A percentile compares a stretch with the other conserved stretches of the same genome.
Evolutionary conservation across 2,797 vertebrate species (phyloP).

Genomic region (Coregonus suidteri): DNA sequence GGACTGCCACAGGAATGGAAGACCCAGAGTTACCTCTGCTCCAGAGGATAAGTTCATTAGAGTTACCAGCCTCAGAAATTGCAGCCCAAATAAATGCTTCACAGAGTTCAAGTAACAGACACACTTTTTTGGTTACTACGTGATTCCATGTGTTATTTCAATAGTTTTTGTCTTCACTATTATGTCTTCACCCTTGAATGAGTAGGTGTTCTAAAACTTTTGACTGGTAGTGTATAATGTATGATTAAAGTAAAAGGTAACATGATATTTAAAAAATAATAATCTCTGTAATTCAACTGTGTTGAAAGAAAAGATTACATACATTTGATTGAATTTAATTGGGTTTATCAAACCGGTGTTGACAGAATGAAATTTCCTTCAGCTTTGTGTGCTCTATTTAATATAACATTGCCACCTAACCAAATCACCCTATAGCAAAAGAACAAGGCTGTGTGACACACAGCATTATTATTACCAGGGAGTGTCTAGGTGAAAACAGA

Average conservation of each 20-base stretch:
- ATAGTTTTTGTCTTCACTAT: too few species aligned
- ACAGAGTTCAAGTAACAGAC: too few species aligned
- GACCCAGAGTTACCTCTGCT: too few species aligned
- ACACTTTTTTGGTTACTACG: too few species aligned
- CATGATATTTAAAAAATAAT: background rate
- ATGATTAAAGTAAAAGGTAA: background rate
- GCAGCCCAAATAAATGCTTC: too few species aligned
- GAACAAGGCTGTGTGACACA: conserved; percentile 67
- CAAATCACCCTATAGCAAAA: conserved; percentile 50
- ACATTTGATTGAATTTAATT: conserved; percentile 42
- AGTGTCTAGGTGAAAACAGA: background rate
- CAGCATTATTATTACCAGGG: conserved; percentile 35
- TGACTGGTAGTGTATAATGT: background rate
- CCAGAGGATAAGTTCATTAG: too few species aligned
- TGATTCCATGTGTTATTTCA: too few species aligned
- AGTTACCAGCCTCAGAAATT: too few species aligned
- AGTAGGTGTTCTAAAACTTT: too few species aligned
- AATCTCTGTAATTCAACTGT: conserved; percentile 14
- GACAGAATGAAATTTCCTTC: conserved; percentile 65
- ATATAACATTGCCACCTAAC: conserved; percentile 55
- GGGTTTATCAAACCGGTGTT: conserved; percentile 40
- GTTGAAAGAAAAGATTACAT: conserved; percentile 36
- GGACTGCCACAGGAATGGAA: too few species aligned
- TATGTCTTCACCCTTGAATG: too few species aligned
- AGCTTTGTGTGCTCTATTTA: conserved; percentile 62